Conservation (phyloP, 2,113 vertebrate species). For the Thalassoma bifasciatum region DNA sequence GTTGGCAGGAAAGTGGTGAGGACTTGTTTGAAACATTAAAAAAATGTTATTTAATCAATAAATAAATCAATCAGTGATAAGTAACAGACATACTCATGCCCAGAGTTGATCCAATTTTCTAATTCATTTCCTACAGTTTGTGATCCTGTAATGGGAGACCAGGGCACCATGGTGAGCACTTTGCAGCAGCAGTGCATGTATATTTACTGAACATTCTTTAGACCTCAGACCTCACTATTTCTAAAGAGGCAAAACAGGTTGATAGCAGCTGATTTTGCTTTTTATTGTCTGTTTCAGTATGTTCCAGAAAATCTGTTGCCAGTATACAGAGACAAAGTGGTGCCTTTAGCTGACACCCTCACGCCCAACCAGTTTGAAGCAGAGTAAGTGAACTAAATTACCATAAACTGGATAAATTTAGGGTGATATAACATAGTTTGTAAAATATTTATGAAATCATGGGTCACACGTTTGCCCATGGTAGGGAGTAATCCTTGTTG, state of each 20-base stretch:
- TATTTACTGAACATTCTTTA: too few relatives aligned
- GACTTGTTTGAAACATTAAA: too few relatives aligned
- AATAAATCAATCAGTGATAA: background rate
- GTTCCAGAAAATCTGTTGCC: conserved; percentile 93
- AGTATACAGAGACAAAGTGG: conserved; percentile 92
- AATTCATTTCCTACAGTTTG: conserved; percentile 84
- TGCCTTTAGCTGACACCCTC: conserved; percentile 94
- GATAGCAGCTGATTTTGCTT: background rate
- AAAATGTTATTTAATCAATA: too few relatives aligned
- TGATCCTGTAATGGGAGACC: conserved; percentile 97
- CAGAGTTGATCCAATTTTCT: background rate
- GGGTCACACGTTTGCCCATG: too few relatives aligned
- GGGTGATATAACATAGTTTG: background rate
- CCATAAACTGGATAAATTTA: background rate
- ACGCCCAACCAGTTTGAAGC: conserved; percentile 99
- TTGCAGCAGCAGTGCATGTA: background rate
- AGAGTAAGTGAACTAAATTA: conserved; percentile 86
- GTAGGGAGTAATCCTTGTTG: background rate
- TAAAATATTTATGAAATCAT: background rate
- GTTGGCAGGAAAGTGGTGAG: too few relatives aligned
- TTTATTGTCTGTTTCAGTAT: conserved; percentile 82
- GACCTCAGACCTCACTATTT: too few relatives aligned
- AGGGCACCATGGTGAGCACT: conserved; percentile 91
- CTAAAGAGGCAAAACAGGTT: background rate
- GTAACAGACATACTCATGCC: background rate